Evolutionary conservation across 2,113 vertebrate genomes (phyloP), one percentile per base, ranked within the genome.

Genomic region (Conger conger): DNA sequence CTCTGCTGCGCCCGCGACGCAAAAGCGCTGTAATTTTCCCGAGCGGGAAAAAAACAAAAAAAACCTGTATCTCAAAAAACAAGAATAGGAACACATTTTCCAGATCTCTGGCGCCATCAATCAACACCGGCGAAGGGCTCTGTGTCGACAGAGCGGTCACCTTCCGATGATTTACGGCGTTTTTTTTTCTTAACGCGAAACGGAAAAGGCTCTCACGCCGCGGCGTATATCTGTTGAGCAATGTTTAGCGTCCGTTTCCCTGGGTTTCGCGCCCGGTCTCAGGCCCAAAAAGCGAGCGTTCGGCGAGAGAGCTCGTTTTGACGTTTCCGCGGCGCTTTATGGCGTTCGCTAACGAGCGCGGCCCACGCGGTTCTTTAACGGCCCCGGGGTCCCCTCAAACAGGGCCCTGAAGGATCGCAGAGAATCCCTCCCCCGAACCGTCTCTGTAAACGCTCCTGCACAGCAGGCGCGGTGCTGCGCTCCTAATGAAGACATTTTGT

Each of bases 41-140:
- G 40, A 36, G 57, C 60, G 80, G 53, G 77, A 53, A 63, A 85
- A 53, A 81, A 84, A 83, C 40, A 36, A 53, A 42, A 53, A 83
- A 63, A 76, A 36, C n/a, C 16, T 11, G 9, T 45, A 15, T 35
- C 42, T 57, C 76, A n/a, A 84, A n/a, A 84, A 57, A 54, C 76
- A 77, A 33, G 63, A 83, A 85, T 33, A 82, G 38, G 76, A 80
- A 82, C 57, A 87, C 40, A 84, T 88, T 82, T 87, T 85, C 86
- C 86, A 83, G 63, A 87, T 54, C 82, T 18, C 53, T 50, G 42
- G 42, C 3, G 76, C 68, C 82, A 86, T 87, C 84, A 82, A 82
- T 89, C 84, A 83, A 37, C 78, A 82, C 82, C 80, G 50, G 83
- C 79, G 86, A 84, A 82, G 53, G 81, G 82, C 81, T 76, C 81